Base-by-base conservation (phyloP, 2,888 invertebrate species). In the Amiota communis region DNA sequence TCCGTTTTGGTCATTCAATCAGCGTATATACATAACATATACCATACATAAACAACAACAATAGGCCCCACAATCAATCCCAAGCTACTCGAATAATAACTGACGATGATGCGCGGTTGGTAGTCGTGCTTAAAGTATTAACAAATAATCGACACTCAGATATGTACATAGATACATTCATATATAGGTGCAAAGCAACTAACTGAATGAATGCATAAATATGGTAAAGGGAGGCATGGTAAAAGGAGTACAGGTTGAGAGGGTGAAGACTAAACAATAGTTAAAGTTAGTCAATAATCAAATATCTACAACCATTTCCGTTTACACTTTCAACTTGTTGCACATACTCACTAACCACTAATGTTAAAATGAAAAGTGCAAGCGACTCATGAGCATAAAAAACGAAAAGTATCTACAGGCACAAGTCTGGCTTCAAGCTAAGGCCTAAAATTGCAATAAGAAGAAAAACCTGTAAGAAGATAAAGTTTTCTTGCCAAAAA, bases 321-420 rank as follows among this genome's bases (percentile, higher is more conserved):
- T 36, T 63, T 63, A 63, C 36, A 63, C 63, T 63, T 63, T 63
- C 46, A 63, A 46, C 63, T 63, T 63, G 4, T 63, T 36, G 13
- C 12, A 17, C 23, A 20, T 23, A 61, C 23, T 10, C 46, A 12
- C 11, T 13, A n/a, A 36, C 36, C 36, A 36, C 36, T 6, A 6
- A 36, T 4, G 36, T 36, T 36, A 36, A 36, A 63, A 63, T 63
- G 46, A 63, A 63, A 63, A 63, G 63, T 63, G 63, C 63, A 63
- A 63, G 63, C 63, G 46, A 3, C 2, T 36, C 59, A 59, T 1
- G 8, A 59, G 20, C n/a, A 59, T 9, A 8, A 20, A 17, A 15
- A 59, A 20, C n/a, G 20, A 53, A 53, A 8, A 36, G 36, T 36
- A 53, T 15, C 15, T n/a, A 15, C 13, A 53, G 15, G 53, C 6